Evolutionary conservation across 2,113 vertebrate genomes (phyloP).

Genomic region (Mus pahari): DNA sequence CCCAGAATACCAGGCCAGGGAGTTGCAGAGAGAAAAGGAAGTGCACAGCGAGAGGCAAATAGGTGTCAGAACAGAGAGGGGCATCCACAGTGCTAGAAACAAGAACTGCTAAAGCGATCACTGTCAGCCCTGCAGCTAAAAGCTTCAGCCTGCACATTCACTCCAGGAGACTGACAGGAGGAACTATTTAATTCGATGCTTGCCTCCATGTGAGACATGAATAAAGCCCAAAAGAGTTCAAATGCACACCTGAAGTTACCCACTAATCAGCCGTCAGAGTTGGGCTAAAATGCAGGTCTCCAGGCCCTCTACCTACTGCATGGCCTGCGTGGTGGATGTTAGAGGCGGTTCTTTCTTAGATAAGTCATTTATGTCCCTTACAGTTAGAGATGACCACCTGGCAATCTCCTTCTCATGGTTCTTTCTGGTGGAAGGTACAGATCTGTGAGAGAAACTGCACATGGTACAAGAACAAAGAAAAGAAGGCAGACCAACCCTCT

Average conservation of each 20-base stretch:
- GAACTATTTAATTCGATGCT: conserved; percentile 13
- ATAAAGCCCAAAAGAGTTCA: background rate
- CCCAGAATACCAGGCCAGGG: background rate
- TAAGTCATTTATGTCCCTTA: background rate
- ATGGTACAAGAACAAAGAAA: conserved; percentile 33
- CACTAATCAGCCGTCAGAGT: background rate
- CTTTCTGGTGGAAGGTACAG: background rate
- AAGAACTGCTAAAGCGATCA: background rate
- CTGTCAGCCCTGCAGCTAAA: background rate
- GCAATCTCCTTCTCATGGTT: conserved; percentile 21
- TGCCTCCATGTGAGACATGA: background rate
- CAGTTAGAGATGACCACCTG: background rate
- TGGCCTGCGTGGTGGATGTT: background rate
- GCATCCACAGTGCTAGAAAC: background rate
- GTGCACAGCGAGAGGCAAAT: background rate
- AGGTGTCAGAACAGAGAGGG: background rate
- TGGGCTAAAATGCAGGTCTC: conserved; percentile 25
- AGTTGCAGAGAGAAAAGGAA: background rate
- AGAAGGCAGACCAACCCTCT: background rate
- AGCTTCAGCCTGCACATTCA: background rate
- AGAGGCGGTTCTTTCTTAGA: background rate
- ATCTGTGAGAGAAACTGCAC: background rate
- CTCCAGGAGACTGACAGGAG: background rate
- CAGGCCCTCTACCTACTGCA: background rate
- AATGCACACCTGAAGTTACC: conserved; percentile 15